phyloP scores from a whole-genome alignment of 2,797 vertebrate genomes.

The Galaxias olidus region DNA sequence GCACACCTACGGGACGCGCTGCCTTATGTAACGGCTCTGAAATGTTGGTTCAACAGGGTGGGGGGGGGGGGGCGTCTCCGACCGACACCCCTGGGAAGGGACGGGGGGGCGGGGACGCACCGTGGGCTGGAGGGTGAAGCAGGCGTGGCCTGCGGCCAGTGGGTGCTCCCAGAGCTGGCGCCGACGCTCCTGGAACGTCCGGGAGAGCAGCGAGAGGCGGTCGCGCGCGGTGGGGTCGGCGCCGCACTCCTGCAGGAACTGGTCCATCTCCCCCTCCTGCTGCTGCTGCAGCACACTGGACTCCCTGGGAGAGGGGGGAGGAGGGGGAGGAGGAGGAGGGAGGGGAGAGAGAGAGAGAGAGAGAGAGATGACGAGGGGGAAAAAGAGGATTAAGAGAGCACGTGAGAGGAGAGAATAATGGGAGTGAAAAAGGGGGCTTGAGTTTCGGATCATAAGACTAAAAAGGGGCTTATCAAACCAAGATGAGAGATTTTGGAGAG shows the following conservation, averaged over 20 bases:
- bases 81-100: too few relatives aligned
- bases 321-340: constrained; percentile 4
- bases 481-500: too few relatives aligned
- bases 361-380: too few relatives aligned
- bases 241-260: constrained; percentile 53
- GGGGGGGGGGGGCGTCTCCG: too few relatives aligned
- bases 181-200: constrained; percentile 56
- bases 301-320: constrained; percentile 56
- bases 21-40: neutral
- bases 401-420: neutral
- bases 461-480: too few relatives aligned
- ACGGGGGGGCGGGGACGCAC: constrained; percentile 69
- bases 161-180: constrained; percentile 42
- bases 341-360: neutral
- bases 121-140: constrained; percentile 73
- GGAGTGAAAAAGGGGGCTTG: neutral
- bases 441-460: too few relatives aligned
- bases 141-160: constrained; percentile 53
- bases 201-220: constrained; percentile 55
- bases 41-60: neutral
- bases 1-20: neutral
- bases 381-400: neutral
- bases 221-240: constrained; percentile 51
- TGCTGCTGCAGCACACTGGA: constrained; percentile 53
- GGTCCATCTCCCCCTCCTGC: constrained; percentile 42